Percentiles rank a stretch among this genome's conserved stretches.
These are phyloP conservation scores for Cyaniris semiargus DNA, from an alignment of 2,888 invertebrate species.

Conservation along the genomic window DNA sequence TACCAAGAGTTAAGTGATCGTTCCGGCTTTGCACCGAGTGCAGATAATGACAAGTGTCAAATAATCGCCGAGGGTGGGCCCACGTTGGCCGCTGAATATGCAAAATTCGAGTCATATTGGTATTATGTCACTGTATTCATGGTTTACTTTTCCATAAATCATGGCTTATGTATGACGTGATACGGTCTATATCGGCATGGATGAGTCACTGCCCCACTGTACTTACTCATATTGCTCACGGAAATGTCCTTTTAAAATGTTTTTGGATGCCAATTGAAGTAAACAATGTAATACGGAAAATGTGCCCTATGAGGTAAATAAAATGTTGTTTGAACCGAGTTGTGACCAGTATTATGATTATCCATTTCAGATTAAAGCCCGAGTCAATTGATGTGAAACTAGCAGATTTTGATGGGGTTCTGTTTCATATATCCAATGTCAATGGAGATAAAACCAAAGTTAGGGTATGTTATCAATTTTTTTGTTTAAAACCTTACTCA, in stretches of 20 bases:
- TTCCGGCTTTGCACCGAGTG: slow-evolving; percentile 25
- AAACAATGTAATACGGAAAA: slow-evolving; percentile 55
- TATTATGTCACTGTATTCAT: slow-evolving; percentile 42
- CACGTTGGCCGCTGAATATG: slow-evolving; percentile 66
- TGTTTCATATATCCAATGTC: slow-evolving; percentile 98
- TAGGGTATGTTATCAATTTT: slow-evolving; percentile 84
- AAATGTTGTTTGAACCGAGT: neutral
- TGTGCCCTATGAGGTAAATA: slow-evolving; percentile 41
- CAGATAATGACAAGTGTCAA: slow-evolving; percentile 72
- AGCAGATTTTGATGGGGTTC: slow-evolving; percentile 99
- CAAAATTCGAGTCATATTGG: slow-evolving; percentile 41
- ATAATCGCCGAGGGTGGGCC: slow-evolving; percentile 69
- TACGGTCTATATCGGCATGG: slow-evolving; percentile 66
- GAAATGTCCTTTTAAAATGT: slow-evolving; percentile 67
- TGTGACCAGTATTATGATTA: slow-evolving; percentile 1
- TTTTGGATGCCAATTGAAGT: slow-evolving; percentile 63
- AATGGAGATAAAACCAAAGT: slow-evolving; percentile 98
- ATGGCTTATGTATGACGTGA: slow-evolving; percentile 59
- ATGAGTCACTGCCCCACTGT: slow-evolving; percentile 74
- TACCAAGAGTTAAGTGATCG: neutral
- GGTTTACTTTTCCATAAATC: slow-evolving; percentile 51
- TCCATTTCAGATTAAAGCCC: slow-evolving; percentile 90
- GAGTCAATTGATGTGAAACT: slow-evolving; percentile 96
- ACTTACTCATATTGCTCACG: slow-evolving; percentile 60
- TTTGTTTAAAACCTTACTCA: neutral